phyloP scores from a whole-genome alignment of 37 sponge, comb jelly and placozoan genomes.

The Mnemiopsis leidyi region DNA sequence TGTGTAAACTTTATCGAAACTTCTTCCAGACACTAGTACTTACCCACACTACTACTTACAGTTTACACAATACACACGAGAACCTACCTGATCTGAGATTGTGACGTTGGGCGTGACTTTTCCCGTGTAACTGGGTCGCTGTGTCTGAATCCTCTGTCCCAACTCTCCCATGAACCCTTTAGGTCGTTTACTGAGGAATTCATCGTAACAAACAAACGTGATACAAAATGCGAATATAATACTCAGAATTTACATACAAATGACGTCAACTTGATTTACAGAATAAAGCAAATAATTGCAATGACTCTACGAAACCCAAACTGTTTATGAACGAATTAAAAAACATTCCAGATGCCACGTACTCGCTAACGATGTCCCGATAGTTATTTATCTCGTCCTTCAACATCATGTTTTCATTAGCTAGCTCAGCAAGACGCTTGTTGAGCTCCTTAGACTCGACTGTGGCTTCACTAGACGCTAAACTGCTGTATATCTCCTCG shows the following conservation, averaged over 20 bases:
- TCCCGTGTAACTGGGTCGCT: slow-evolving; percentile 18
- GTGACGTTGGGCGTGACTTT: not conserved
- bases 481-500: not conserved
- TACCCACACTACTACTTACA: too few species aligned
- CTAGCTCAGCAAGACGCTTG: slow-evolving; percentile 31
- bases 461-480: not conserved
- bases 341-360: too few species aligned
- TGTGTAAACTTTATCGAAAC: too few species aligned
- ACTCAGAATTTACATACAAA: not conserved
- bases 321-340: too few species aligned
- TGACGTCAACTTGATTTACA: too few species aligned
- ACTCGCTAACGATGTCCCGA: slow-evolving; percentile 11
- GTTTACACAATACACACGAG: too few species aligned
- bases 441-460: slow-evolving; percentile 55
- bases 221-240: not conserved
- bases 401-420: slow-evolving; percentile 59
- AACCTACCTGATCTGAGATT: not conserved
- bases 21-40: too few species aligned
- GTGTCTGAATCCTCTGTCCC: slow-evolving; percentile 26
- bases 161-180: slow-evolving; percentile 16
- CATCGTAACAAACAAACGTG: not conserved
- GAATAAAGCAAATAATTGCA: too few species aligned
- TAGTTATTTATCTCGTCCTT: slow-evolving; percentile 26
- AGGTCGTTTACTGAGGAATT: not conserved
- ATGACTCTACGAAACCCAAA: too few species aligned